These are phyloP conservation scores for Thalassarche chlororhynchos DNA, from an alignment of 2,113 vertebrate species.

Conservation along the genomic window DNA sequence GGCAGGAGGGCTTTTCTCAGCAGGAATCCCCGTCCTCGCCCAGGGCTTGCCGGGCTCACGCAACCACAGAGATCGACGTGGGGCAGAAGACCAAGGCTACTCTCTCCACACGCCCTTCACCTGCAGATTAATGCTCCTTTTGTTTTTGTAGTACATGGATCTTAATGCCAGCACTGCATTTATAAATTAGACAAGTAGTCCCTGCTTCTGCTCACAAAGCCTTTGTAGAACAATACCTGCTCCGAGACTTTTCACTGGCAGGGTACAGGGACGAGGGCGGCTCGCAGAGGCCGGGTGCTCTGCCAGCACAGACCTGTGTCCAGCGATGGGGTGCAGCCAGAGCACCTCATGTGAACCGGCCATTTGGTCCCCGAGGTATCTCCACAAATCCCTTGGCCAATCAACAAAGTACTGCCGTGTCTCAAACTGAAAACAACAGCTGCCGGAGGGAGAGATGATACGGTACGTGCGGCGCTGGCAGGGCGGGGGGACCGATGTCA, in stretches of 20 bases:
- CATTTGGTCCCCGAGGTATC: neutral
- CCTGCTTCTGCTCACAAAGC: neutral
- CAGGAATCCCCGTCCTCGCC: neutral
- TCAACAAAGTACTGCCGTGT: fast-evolving
- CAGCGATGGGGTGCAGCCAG: neutral
- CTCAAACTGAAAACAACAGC: neutral
- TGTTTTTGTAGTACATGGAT: neutral
- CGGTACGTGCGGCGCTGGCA: fast-evolving
- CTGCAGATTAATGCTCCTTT: neutral
- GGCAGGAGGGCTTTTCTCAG: neutral
- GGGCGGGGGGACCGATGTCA: neutral
- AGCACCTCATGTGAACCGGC: neutral
- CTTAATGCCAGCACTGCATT: neutral
- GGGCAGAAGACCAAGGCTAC: neutral
- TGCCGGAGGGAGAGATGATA: neutral
- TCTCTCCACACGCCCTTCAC: neutral
- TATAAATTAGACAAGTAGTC: neutral
- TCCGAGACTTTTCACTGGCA: neutral
- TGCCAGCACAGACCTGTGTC: neutral
- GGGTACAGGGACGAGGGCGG: neutral
- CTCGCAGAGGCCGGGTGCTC: too few relatives aligned
- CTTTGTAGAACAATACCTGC: neutral
- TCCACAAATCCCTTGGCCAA: neutral
- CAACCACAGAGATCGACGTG: neutral
- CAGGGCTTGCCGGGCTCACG: neutral